Conservation (phyloP, 2,113 vertebrate species). For the Pomatorhinus ruficollis region DNA sequence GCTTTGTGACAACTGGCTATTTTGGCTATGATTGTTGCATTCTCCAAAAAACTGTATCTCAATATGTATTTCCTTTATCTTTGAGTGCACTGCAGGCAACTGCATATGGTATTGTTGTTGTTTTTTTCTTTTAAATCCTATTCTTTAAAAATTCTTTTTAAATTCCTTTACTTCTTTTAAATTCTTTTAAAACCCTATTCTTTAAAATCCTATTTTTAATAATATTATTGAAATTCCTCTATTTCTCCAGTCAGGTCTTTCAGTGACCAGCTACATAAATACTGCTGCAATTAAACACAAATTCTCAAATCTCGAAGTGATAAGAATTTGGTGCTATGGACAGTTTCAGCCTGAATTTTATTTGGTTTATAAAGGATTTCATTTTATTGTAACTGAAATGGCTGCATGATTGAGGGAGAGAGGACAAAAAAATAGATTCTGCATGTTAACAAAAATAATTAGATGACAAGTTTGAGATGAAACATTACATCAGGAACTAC, state of each 20-base stretch:
- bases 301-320: background rate
- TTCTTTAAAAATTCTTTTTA: background rate
- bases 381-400: background rate
- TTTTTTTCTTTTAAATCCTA: background rate
- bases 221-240: background rate
- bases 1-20: background rate
- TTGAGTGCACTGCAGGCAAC: background rate
- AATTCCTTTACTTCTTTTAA: background rate
- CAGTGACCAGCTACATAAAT: background rate
- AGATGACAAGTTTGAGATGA: background rate
- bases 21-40: background rate
- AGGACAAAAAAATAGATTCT: background rate
- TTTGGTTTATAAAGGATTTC: background rate
- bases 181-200: background rate
- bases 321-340: background rate
- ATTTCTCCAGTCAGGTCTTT: background rate
- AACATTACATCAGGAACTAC: background rate
- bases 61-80: background rate
- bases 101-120: background rate
- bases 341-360: background rate
- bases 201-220: background rate
- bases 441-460: background rate
- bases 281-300: background rate
- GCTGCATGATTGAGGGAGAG: background rate
- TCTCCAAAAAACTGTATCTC: background rate